Percentiles rank a stretch among this genome's conserved stretches.
These are phyloP conservation scores for Sapayoa aenigma DNA, from an alignment of 2,113 vertebrate genomes.

Conservation along the genomic window DNA sequence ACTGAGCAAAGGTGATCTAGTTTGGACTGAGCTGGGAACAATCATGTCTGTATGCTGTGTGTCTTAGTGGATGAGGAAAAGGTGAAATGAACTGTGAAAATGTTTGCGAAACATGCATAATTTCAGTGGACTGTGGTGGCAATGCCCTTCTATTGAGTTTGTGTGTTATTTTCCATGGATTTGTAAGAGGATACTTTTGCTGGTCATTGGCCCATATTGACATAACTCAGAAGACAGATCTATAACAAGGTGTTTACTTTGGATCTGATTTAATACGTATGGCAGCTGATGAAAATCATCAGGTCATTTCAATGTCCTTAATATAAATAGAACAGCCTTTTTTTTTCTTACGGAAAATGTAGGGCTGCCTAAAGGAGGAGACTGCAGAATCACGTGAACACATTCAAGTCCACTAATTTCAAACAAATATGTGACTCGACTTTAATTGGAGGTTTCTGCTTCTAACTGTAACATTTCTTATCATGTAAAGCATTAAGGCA, in stretches of 20 bases:
- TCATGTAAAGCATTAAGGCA: constrained; percentile 54
- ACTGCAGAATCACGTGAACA: not conserved
- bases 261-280: not conserved
- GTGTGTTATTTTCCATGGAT: not conserved
- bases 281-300: not conserved
- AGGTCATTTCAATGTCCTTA: not conserved
- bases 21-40: not conserved
- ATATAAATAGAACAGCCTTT: not conserved
- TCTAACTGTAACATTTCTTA: constrained; percentile 61
- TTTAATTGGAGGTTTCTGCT: constrained; percentile 56
- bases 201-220: not conserved
- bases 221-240: not conserved
- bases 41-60: not conserved
- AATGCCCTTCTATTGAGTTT: not conserved
- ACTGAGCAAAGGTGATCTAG: not conserved
- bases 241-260: constrained; percentile 11
- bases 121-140: constrained; percentile 10
- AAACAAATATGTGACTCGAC: constrained; percentile 32
- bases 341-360: not conserved
- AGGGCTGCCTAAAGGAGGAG: not conserved
- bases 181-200: constrained; percentile 10
- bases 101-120: not conserved
- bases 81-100: constrained; percentile 20
- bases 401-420: constrained; percentile 41
- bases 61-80: not conserved